A percentile compares a stretch with the other conserved stretches of the same genome.
Evolutionary conservation across 2,113 vertebrate genomes (phyloP).

Genomic region (Promerops cafer): DNA sequence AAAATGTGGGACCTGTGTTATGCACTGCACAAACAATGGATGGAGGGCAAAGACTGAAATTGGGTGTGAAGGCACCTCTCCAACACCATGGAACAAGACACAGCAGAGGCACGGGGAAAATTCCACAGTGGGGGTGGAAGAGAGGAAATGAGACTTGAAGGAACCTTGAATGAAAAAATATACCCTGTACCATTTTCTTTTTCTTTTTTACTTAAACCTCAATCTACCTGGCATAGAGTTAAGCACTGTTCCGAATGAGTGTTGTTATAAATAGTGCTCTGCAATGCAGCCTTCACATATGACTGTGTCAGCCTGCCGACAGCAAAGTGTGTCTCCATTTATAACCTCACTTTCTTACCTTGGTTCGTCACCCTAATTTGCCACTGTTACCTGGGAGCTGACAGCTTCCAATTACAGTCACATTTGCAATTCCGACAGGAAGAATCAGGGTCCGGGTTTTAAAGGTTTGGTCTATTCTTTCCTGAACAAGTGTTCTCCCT

Average conservation of each 20-base stretch:
- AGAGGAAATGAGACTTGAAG: background rate
- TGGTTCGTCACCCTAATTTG: constrained; percentile 35
- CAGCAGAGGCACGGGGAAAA: background rate
- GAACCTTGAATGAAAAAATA: background rate
- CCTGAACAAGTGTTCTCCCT: background rate
- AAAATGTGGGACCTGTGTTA: background rate
- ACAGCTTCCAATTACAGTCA: constrained; percentile 33
- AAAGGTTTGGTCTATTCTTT: background rate
- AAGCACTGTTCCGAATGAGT: background rate
- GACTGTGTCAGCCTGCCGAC: background rate
- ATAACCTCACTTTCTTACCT: background rate
- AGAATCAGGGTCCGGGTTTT: background rate
- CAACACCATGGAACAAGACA: background rate
- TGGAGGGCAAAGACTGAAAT: background rate
- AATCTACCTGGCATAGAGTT: background rate
- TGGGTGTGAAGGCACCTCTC: fast-evolving
- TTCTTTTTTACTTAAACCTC: background rate
- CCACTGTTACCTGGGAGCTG: background rate
- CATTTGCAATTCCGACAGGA: constrained; percentile 1
- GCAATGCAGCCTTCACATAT: background rate
- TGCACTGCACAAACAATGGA: background rate
- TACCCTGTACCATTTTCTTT: background rate
- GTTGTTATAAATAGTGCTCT: constrained; percentile 31
- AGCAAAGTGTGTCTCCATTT: constrained; percentile 19
- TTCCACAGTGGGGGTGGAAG: background rate